These are phyloP conservation scores for Rynchops niger DNA, from an alignment of 2,113 vertebrate genomes.

Conservation along the genomic window DNA sequence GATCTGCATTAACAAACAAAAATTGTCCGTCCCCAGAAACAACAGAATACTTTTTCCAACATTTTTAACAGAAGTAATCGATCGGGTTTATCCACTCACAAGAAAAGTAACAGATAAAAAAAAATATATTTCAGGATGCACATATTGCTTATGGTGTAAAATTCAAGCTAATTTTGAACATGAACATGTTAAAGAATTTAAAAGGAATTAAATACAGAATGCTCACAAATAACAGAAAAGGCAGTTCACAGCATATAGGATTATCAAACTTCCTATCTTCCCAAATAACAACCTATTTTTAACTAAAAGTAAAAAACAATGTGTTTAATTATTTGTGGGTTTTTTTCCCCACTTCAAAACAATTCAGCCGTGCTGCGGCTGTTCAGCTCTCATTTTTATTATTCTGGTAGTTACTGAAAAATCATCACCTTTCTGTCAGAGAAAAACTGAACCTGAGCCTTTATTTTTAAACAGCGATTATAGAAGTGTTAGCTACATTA, in stretches of 20 bases:
- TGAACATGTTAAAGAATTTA: neutral
- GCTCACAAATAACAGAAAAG: neutral
- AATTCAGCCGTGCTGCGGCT: neutral
- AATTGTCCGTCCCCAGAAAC: neutral
- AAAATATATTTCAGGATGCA: neutral
- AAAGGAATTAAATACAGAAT: neutral
- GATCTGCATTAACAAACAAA: neutral
- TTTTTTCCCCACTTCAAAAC: neutral
- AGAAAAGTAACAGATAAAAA: neutral
- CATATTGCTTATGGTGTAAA: neutral
- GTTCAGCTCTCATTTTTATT: neutral
- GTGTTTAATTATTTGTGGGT: neutral
- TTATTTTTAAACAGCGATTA: neutral
- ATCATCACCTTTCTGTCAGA: neutral
- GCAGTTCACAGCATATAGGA: neutral
- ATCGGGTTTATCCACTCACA: neutral
- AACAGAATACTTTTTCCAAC: neutral
- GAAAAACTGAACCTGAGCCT: neutral
- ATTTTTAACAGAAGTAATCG: neutral
- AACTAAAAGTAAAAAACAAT: neutral
- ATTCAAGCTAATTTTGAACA: neutral
- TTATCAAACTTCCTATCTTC: neutral
- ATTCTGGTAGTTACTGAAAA: neutral
- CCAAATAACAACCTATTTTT: neutral
- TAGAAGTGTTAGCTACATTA: neutral